phyloP scores from a whole-genome alignment of 2,797 vertebrate species.

The Antrozous pallidus region DNA sequence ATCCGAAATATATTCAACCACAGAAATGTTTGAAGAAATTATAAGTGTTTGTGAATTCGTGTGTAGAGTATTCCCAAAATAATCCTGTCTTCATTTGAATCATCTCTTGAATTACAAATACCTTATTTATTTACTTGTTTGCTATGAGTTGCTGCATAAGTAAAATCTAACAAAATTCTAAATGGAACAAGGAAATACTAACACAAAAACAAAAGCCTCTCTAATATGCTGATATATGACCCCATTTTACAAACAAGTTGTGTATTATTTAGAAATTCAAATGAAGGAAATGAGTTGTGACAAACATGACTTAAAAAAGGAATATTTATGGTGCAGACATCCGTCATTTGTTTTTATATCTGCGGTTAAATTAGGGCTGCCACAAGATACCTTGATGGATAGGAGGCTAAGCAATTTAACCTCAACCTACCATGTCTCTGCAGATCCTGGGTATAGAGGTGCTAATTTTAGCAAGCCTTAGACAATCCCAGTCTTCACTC shows the following conservation, averaged over 20 bases:
- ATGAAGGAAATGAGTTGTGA: neutral
- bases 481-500: neutral
- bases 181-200: neutral
- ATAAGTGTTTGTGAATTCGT: conserved; percentile 50
- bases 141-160: neutral
- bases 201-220: neutral
- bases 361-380: neutral
- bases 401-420: neutral
- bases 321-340: neutral
- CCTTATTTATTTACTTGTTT: neutral
- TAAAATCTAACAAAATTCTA: conserved; percentile 42
- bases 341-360: neutral
- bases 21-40: conserved; percentile 51
- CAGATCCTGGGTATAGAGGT: neutral
- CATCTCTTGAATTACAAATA: conserved; percentile 28
- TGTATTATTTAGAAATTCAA: neutral
- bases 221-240: neutral
- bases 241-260: neutral
- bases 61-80: neutral
- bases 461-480: neutral
- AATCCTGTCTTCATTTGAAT: conserved; percentile 36
- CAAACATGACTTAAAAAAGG: neutral
- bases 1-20: conserved; percentile 28
- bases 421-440: neutral
- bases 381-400: neutral